Conservation (phyloP, 2,888 invertebrate species). For the Cabera pusaria region DNA sequence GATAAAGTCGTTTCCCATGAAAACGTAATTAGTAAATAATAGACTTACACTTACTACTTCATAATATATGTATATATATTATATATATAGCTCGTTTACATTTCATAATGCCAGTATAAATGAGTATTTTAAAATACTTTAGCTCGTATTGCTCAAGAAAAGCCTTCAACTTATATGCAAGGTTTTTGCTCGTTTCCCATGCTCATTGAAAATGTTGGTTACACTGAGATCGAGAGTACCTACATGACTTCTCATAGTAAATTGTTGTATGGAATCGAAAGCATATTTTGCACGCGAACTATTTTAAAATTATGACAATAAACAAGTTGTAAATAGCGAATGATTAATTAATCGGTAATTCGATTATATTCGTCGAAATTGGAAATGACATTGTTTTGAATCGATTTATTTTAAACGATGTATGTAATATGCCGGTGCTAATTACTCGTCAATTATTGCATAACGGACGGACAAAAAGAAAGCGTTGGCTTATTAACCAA, state of each 20-base stretch:
- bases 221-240: slow-evolving; percentile 55
- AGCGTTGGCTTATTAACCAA: slow-evolving; percentile 27
- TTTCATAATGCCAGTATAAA: too few species aligned
- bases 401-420: too few species aligned
- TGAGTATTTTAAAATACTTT: slow-evolving; percentile 40
- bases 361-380: too few species aligned
- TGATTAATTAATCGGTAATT: too few species aligned
- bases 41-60: too few species aligned
- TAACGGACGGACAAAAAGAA: slow-evolving; percentile 28
- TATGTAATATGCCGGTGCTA: slow-evolving; percentile 11
- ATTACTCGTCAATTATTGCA: slow-evolving; percentile 26
- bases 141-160: slow-evolving; percentile 42
- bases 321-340: too few species aligned
- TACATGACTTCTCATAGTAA: slow-evolving; percentile 23
- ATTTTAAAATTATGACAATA: too few species aligned
- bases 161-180: slow-evolving; percentile 30
- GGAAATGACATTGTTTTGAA: too few species aligned
- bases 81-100: slow-evolving; percentile 29
- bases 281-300: neutral
- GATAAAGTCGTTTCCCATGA: too few species aligned
- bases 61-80: slow-evolving; percentile 18
- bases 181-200: slow-evolving; percentile 46
- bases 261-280: slow-evolving; percentile 6
- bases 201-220: slow-evolving; percentile 31
- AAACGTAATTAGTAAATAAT: too few species aligned